Evolutionary conservation across 1,140 invertebrate species (phyloP), one percentile per base, ranked within the genome.

Genomic region (Apis cerana): DNA sequence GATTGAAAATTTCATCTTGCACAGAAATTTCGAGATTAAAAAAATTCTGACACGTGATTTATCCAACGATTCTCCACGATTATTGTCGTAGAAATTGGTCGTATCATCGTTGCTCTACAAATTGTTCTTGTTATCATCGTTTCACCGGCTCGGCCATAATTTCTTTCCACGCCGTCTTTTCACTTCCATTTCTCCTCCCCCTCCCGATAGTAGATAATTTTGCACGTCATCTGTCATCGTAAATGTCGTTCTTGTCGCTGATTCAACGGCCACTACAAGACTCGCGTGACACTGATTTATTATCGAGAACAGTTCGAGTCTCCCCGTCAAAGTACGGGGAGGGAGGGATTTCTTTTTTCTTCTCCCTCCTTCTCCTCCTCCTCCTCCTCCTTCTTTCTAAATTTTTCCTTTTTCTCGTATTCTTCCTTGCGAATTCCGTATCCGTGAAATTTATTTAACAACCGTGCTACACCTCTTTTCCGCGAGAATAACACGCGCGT

Each of bases 221-320:
- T 72, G 61, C 75, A 11, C 76, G 56, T 78, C 76, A 72, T 80
- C 82, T 80, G 82, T 83, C 82, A 80, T 83, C 76, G 82, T 83
- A 83, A 83, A 83, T 56, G 77, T 78, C 81, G 65, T 64, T 78
- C 81, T 67, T 61, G 64, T 64, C 77, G 76, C 54, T 56, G 68
- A 79, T 78, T 79, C 81, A 71, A 79, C 76, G 68, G 68, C 11
- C 68, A 50, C 67, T 71, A 79, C 81, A 83, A 79, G 50, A 65
- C 81, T 61, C 52, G 15, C 67, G 23, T 54, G 81, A 71, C 81
- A 72, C 76, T 83, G 81, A 83, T 83, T 83, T 83, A 83, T 83
- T 78, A 78, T 83, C 59, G 68, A 43, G 50, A 52, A 13, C 15
- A 17, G 58, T 64, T 59, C 23, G 33, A 59, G 64, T 23, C n/a